Evolutionary conservation across 2,888 invertebrate species (phyloP), one percentile per base, ranked within the genome.

Genomic region (Brachypalpus laphriformis): DNA sequence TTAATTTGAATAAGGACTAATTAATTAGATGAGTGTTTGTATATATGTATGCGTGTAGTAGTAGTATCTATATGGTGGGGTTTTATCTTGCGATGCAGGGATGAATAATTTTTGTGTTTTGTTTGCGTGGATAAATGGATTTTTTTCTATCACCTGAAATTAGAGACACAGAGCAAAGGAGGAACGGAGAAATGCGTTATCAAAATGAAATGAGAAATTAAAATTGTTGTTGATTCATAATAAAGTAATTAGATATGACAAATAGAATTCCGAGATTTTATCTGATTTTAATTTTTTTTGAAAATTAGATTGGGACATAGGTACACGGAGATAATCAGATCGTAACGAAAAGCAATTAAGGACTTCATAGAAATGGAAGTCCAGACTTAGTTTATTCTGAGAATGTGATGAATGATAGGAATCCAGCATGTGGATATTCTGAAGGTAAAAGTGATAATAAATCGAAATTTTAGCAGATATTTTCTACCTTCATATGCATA

Each of bases 1-100:
- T 85, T 85, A 85, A 85, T 85, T 85, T 85, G 85, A 81, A 85
- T 85, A 85, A 85, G 76, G 80, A 81, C 85, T 85, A 85, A 85
- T 85, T 85, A 85, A 85, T 85, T 85, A 81, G 75, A 81, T 76
- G 75, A 76, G 76, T 81, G 81, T 47, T 47, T 71, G 70, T 75
- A 70, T 42, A 40, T 9, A 40, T 51, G 14, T 22, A 25, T 2
- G 25, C 5, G 5, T 25, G 25, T 25, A 25, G 25, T 5, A 34
- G 34, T 34, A 34, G 61, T 51, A 16, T 54, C 1, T 49, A 49
- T 34, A 28, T 59, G 0, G 18, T 59, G 0, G 18, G 18, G 42
- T 56, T 75, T 40, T 68, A 71, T 68, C 66, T 71, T 45, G 25
- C 59, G 28, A 11, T 8, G 75, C 63, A 49, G 49, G 59, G 70